Evolutionary conservation across 2,797 vertebrate genomes (phyloP), one percentile per base, ranked within the genome.

Genomic region (Margarornis squamiger): DNA sequence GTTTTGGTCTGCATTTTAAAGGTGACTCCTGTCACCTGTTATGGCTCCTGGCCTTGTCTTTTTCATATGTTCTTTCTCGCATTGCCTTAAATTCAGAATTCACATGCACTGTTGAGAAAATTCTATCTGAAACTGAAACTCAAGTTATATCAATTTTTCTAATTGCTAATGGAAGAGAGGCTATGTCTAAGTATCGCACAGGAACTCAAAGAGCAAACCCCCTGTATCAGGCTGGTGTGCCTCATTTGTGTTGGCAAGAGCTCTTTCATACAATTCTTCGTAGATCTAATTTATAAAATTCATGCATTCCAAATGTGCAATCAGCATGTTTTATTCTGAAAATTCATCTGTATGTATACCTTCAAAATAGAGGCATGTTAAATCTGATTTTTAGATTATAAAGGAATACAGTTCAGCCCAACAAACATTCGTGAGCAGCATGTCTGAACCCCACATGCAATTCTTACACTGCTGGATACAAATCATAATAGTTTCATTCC

Each of bases 331-430:
- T 91, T 79, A 62, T 83, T 90, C 68, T 85, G 66, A 74, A 91
- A 92, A 76, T 58, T 68, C 54, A 48, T 61, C 46, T 68, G 13
- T 54, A 54, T 13, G 0, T 66, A 36, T 26, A 51, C 29, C 23
- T 91, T 62, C 62, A 72, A 91, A 90, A 80, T 10, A 68, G 63
- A 82, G 13, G 51, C 34, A 10, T 45, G 67, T 36, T 65, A 71
- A 79, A 23, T 68, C 75, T 88, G 71, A 83, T 85, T 92, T 89
- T 86, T 83, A 76, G 59, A 21, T 88, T 87, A 78, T 32, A 29
- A 54, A 36, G 48, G 46, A 74, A 63, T 22, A 72, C 26, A n/a
- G 17, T 41, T 91, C 55, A 79, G 41, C 52, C 86, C 49, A 76
- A 77, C 29, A 80, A 86, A 68, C 3, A 2, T 72, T 86, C 0